Evolutionary conservation across 2,797 vertebrate species (phyloP).

Genomic region (Argentina silus): DNA sequence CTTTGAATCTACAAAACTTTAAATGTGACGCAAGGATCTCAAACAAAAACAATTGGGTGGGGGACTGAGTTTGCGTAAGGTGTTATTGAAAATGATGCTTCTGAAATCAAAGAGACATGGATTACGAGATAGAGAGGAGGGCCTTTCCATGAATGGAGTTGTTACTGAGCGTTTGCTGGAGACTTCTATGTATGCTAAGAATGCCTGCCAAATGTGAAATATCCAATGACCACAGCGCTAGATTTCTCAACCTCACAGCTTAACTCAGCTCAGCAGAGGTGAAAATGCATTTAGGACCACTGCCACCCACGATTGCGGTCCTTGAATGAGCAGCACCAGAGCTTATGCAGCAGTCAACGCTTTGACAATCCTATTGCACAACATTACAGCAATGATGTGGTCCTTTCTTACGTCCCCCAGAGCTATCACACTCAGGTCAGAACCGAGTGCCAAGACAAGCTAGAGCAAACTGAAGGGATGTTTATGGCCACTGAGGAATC

Average conservation of each 20-base stretch:
- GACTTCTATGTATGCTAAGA: slow-evolving; percentile 68
- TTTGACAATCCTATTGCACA: neutral
- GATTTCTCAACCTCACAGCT: slow-evolving; percentile 83
- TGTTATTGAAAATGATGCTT: slow-evolving; percentile 35
- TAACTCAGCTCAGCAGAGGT: slow-evolving; percentile 75
- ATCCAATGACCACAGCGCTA: slow-evolving; percentile 75
- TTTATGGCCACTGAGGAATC: slow-evolving; percentile 64
- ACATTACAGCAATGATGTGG: neutral
- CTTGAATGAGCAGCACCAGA: neutral
- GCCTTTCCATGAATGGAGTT: too few species aligned
- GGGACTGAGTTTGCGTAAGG: slow-evolving; percentile 32
- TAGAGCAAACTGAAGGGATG: slow-evolving; percentile 24
- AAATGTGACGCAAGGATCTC: neutral
- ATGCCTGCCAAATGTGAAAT: slow-evolving; percentile 79
- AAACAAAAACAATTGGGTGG: neutral
- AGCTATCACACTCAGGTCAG: neutral
- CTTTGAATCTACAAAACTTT: slow-evolving; percentile 24
- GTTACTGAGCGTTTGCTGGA: too few species aligned
- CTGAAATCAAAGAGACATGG: slow-evolving; percentile 37
- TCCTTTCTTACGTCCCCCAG: neutral
- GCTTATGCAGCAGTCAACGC: neutral
- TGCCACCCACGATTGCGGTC: slow-evolving; percentile 8
- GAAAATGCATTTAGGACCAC: slow-evolving; percentile 53
- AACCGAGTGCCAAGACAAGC: neutral
- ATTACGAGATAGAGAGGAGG: slow-evolving; percentile 11